Evolutionary conservation across 2,113 vertebrate genomes (phyloP), one percentile per base, ranked within the genome.

Genomic region (Tricholaema leucomelas): DNA sequence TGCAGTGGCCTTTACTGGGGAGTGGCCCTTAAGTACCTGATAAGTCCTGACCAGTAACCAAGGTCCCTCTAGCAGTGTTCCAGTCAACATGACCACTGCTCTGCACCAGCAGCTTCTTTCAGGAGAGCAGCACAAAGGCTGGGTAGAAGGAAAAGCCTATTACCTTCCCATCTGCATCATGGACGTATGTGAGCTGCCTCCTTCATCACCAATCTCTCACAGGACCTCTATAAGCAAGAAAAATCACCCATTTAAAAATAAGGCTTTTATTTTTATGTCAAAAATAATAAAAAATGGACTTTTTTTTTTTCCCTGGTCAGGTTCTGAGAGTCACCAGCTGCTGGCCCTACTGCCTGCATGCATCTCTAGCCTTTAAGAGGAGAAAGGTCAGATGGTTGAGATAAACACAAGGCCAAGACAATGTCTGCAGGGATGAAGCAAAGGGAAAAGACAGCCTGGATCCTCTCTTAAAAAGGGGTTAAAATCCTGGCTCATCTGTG

Each of bases 281-380:
- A 86, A 77, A 95, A 82, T 92, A 77, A 95, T 85, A 80, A 94
- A 87, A 94, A 91, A 64, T 27, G 55, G 61, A 81, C 8, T 15
- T 12, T 31, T n/a, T 59, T 59, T 33, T 36, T 55, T 52, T 48
- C 64, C 7, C 63, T 85, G 87, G 64, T 92, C 25, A 40, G 64
- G 18, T 88, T 85, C 12, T 70, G 80, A 70, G 60, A 82, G 56
- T 69, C 87, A 73, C 60, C 42, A 71, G 71, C 42, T 80, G 67
- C 81, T 76, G 77, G 67, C 64, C 59, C 60, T 33, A n/a, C 30
- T 85, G 83, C 71, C 61, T 61, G 31, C 5, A 2, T 35, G 5
- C 27, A 20, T 36, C 48, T 75, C 79, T 46, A 74, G 44, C 15
- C 20, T 5, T 28, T 30, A 54, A 69, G 9, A 28, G 56, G 52